phyloP scores from a whole-genome alignment of 2,888 invertebrate species.

The Leptinotarsa tumamoca region DNA sequence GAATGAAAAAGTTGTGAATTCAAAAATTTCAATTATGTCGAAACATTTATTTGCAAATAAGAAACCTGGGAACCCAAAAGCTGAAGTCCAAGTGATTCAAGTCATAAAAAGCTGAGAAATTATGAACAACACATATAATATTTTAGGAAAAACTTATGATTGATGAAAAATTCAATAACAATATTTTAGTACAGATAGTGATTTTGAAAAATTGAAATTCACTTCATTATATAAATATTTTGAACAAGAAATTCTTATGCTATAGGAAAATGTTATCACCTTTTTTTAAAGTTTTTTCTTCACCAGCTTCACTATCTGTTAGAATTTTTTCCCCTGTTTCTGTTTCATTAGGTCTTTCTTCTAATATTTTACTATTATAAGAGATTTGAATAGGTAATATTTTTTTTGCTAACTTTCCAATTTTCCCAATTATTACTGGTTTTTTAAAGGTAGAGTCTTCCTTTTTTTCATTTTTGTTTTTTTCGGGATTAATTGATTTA shows the following conservation, averaged over 20 bases:
- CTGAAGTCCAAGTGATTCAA: no score
- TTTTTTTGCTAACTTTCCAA: conserved; percentile 70
- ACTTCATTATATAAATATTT: neutral
- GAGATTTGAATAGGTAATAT: conserved; percentile 30
- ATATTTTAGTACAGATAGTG: neutral
- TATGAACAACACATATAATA: no score
- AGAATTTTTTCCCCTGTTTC: neutral
- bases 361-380: neutral
- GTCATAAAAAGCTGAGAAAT: no score
- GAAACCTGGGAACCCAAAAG: no score
- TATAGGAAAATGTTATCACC: neutral
- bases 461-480: conserved; percentile 8
- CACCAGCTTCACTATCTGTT: conserved; percentile 9
- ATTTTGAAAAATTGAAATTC: neutral
- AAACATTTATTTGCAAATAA: no score
- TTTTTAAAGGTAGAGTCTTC: conserved; percentile 66
- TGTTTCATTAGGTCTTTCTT: neutral
- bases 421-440: conserved; percentile 69
- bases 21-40: no score
- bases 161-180: neutral
- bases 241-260: no score
- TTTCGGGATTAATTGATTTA: conserved; percentile 1
- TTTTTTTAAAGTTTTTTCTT: neutral
- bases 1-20: no score
- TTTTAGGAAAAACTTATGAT: neutral